These are phyloP conservation scores for Chrysomallon squamiferum DNA, from an alignment of 1,140 invertebrate species.

Conservation along the genomic window DNA sequence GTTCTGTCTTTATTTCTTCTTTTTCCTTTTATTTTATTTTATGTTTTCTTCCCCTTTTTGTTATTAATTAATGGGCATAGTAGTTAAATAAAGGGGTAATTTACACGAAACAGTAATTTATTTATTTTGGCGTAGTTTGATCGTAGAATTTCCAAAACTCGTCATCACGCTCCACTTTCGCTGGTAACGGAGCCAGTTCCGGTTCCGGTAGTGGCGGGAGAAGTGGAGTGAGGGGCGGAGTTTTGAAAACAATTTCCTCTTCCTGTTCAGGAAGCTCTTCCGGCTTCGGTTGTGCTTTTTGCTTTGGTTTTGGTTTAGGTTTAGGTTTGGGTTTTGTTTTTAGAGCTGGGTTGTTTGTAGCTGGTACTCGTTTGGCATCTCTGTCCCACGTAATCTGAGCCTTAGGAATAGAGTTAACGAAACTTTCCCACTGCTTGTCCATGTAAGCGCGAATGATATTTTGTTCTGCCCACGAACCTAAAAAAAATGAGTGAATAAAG, in stretches of 20 bases:
- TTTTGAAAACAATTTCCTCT: neutral
- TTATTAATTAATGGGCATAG: no score
- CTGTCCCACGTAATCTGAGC: neutral
- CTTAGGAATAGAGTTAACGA: neutral
- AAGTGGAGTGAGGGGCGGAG: neutral
- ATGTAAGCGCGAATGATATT: neutral
- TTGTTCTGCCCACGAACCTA: conserved; percentile 1
- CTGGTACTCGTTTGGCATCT: neutral
- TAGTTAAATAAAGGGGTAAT: no score
- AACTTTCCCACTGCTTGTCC: neutral
- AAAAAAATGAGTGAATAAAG: no score
- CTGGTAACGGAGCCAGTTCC: neutral
- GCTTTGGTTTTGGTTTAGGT: neutral
- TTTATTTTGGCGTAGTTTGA: no score
- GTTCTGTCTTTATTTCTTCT: no score
- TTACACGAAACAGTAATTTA: no score
- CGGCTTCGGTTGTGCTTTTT: neutral
- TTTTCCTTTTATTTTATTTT: no score
- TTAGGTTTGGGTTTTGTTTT: neutral
- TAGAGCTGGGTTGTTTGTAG: neutral
- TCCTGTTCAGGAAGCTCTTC: neutral
- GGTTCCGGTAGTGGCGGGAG: neutral
- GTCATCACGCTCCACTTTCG: neutral
- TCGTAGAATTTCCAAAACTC: conserved; percentile 4
- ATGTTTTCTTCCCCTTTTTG: no score